phyloP scores from a whole-genome alignment of 1,140 invertebrate genomes.

The Battus philenor region DNA sequence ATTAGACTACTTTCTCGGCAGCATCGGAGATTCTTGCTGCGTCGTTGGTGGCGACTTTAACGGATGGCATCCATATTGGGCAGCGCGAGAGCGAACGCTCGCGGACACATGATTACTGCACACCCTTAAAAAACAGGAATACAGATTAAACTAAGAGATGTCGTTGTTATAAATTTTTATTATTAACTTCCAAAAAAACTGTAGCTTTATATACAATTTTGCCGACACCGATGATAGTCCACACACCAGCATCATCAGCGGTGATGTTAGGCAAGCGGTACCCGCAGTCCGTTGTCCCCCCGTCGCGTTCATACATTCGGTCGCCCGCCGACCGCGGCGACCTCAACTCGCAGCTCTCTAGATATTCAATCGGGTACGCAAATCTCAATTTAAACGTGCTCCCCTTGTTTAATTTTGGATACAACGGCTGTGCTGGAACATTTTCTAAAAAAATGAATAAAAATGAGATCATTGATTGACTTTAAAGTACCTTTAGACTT shows the following conservation, averaged over 20 bases:
- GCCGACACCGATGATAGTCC: slow-evolving; percentile 48
- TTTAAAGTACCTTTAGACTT: no score
- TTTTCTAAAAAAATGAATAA: slow-evolving; percentile 38
- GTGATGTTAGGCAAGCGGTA: slow-evolving; percentile 44
- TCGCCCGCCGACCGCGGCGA: slow-evolving; percentile 38
- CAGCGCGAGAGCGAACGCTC: no score
- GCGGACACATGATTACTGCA: no score
- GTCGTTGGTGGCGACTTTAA: no score
- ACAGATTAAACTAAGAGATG: no score
- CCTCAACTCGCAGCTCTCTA: slow-evolving; percentile 43
- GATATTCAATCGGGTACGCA: slow-evolving; percentile 30
- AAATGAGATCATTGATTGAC: slow-evolving; percentile 1
- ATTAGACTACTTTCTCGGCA: no score
- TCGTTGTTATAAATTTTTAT: slow-evolving; percentile 10
- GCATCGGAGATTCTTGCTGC: no score
- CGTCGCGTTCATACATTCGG: slow-evolving; percentile 36
- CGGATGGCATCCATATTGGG: no score
- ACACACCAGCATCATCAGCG: slow-evolving; percentile 35
- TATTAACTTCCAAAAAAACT: slow-evolving; percentile 27
- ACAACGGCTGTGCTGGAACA: slow-evolving; percentile 23
- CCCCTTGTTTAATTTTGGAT: slow-evolving; percentile 22
- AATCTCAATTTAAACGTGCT: slow-evolving; percentile 36
- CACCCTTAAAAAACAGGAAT: no score
- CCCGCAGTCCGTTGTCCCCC: slow-evolving; percentile 31
- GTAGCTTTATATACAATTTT: slow-evolving; percentile 42